Evolutionary conservation across 2,888 invertebrate species (phyloP).

Genomic region (Drosophila anomalata): DNA sequence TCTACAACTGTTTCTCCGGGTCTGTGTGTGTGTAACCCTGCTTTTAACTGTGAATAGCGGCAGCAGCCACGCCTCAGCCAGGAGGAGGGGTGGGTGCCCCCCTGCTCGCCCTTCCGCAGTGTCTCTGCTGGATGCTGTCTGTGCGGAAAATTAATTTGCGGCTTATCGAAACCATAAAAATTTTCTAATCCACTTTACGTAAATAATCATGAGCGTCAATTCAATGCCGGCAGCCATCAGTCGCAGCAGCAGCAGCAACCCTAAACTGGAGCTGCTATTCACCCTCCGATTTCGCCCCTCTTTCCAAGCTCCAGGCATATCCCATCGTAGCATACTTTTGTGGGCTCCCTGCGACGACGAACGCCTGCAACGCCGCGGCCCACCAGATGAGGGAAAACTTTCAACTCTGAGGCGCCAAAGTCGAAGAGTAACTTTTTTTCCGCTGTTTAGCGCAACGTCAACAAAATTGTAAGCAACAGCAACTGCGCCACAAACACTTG

Average conservation of each 20-base stretch:
- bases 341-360: constrained; percentile 20
- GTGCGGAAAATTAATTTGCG: constrained; percentile 71
- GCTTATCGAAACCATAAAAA: constrained; percentile 76
- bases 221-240: constrained; percentile 53
- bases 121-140: constrained; percentile 20
- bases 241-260: constrained; percentile 12
- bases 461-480: constrained; percentile 41
- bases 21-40: neutral
- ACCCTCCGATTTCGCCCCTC: neutral
- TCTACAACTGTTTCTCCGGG: neutral
- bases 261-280: neutral
- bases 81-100: neutral
- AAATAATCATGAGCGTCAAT: constrained; percentile 76
- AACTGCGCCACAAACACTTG: constrained; percentile 7
- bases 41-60: neutral
- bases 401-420: constrained; percentile 48
- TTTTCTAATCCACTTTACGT: constrained; percentile 75
- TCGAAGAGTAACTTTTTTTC: constrained; percentile 50
- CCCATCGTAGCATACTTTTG: constrained; percentile 36
- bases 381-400: constrained; percentile 43
- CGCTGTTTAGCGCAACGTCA: constrained; percentile 40
- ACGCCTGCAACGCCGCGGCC: constrained; percentile 29
- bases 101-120: neutral
- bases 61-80: constrained; percentile 1
- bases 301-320: neutral